Conservation (phyloP, 2,113 vertebrate genomes). For the Chascanopsetta lugubris region DNA sequence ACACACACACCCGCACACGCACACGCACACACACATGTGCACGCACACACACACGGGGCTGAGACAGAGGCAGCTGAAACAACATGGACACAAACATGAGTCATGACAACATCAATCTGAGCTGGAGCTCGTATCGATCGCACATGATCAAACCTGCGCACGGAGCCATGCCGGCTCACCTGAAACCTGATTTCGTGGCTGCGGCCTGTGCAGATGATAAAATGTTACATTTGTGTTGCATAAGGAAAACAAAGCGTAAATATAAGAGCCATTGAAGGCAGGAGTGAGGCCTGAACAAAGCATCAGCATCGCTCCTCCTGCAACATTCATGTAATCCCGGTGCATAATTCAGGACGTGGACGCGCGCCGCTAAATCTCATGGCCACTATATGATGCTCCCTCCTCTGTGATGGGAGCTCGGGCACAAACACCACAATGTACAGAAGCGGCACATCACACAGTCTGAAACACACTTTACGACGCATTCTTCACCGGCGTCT, state of each 20-base stretch:
- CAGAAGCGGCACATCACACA: neutral
- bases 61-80: conserved; percentile 11
- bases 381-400: conserved; percentile 27
- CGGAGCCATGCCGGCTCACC: neutral
- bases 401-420: conserved; percentile 1
- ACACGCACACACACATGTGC: too few species aligned
- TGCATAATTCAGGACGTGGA: conserved; percentile 68
- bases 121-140: conserved; percentile 31
- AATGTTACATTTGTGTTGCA: neutral
- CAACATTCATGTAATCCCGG: conserved; percentile 61
- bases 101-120: conserved; percentile 29
- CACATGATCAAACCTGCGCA: conserved; percentile 2
- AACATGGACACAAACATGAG: conserved; percentile 21
- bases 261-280: neutral
- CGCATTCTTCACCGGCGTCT: neutral
- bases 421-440: conserved; percentile 4
- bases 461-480: neutral
- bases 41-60: conserved; percentile 33
- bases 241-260: neutral
- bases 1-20: conserved; percentile 15
- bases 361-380: conserved; percentile 31
- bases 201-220: neutral
- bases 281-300: conserved; percentile 32
- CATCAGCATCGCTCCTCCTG: conserved; percentile 44
- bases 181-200: conserved; percentile 23